phyloP scores from a whole-genome alignment of 1,140 invertebrate species.

The Asbolus verrucosus region DNA sequence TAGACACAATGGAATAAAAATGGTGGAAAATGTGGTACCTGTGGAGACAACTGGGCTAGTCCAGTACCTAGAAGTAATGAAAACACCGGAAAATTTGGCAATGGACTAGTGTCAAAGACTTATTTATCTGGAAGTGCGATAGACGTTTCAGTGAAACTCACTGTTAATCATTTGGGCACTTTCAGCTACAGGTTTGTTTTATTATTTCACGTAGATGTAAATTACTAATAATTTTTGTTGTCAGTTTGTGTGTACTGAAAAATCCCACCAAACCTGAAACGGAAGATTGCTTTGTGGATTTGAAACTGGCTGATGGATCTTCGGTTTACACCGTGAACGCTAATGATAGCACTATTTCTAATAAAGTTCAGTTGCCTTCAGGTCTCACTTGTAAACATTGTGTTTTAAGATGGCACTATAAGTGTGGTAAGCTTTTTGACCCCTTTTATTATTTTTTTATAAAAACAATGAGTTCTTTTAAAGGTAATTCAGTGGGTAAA shows the following conservation, averaged over 20 bases:
- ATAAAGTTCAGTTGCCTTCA: conserved; percentile 63
- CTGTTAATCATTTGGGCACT: conserved; percentile 67
- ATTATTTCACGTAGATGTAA: not conserved
- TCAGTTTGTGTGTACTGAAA: conserved; percentile 67
- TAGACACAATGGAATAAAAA: conserved; percentile 56
- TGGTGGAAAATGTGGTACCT: conserved; percentile 63
- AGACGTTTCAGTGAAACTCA: conserved; percentile 62
- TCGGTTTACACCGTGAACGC: conserved; percentile 48
- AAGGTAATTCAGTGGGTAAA: conserved; percentile 80
- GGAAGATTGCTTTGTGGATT: conserved; percentile 68
- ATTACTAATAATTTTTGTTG: conserved; percentile 54
- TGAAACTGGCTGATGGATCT: conserved; percentile 60
- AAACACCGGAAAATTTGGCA: conserved; percentile 68
- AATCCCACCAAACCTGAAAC: conserved; percentile 62
- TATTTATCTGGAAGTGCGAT: conserved; percentile 62
- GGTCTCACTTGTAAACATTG: conserved; percentile 70
- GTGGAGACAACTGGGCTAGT: conserved; percentile 63
- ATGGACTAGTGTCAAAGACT: conserved; percentile 64
- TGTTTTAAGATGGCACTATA: conserved; percentile 74
- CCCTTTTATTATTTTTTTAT: conserved; percentile 1
- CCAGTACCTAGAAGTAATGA: conserved; percentile 68
- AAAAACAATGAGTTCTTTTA: conserved; percentile 5
- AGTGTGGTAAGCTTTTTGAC: conserved; percentile 61
- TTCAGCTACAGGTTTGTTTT: conserved; percentile 61
- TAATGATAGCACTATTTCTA: conserved; percentile 57